Base-by-base conservation (phyloP, 2,888 invertebrate species). In the Heliconius sara region DNA sequence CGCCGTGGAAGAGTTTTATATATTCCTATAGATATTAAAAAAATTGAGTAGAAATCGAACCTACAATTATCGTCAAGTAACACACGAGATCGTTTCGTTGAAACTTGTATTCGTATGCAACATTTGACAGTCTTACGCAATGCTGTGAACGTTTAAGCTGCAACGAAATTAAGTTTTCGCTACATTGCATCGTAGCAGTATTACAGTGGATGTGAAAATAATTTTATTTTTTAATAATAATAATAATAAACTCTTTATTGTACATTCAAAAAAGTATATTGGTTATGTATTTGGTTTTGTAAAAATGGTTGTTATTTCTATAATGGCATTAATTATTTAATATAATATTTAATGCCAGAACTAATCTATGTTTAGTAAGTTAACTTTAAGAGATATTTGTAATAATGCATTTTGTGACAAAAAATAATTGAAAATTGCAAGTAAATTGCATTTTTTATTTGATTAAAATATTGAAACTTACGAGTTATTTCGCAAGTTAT, bases 91-190 rank as follows among this genome's bases (percentile, higher is more conserved):
- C 52, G 16, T 19, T 52, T 5, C 52, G 19, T 19, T 6, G 52
- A 52, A 52, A 19, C 19, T 52, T 52, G 52, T 52, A 52, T 52
- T 52, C 19, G 52, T 52, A 52, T 52, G 6, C n/a, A 57, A 57
- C n/a, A n/a, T 57, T 10, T n/a, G n/a, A 22, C 57, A 73, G 57
- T 30, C 7, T 57, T 72, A 72, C 57, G 72, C 60, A 73, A 73
- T 73, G 60, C 73, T n/a, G 34, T 30, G 73, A 73, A 73, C 34
- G 34, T 73, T 34, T n/a, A 73, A 60, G 2, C n/a, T 60, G n/a
- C 60, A 60, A 60, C 73, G 34, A 57, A 34, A 72, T 52, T 57
- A 60, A 60, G 34, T 60, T 52, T 57, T 34, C 52, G 60, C 30
- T n/a, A 16, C 4, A 16, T 73, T 60, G n/a, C n/a, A n/a, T 68